Evolutionary conservation across 2,113 vertebrate genomes (phyloP), one percentile per base, ranked within the genome.

Genomic region (Lagopus leucura): DNA sequence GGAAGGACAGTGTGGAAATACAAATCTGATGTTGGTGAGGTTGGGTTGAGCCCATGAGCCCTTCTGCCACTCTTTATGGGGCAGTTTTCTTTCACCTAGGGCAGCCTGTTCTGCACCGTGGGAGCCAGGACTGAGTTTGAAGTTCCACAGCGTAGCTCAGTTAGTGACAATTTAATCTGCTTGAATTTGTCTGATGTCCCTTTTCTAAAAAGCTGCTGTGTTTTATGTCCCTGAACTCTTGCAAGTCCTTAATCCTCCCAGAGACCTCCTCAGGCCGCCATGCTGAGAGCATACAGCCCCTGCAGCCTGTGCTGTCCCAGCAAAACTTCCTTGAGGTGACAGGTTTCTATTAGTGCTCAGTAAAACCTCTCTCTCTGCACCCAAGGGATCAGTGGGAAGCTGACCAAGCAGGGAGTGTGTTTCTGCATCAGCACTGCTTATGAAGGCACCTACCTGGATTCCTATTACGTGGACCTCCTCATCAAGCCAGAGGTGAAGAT

Each of bases 381-480:
- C 36, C 40, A 21, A 98, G 98, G 98, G 21, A 88, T 98, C 81
- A 97, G 97, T 8, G 97, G 89, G n/a, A 97, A 97, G 69, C 48
- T 73, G 94, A 98, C 94, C 63, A 92, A 84, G 67, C 86, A 8
- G 1, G 96, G 97, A 19, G 76, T 93, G 17, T 98, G 97, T 16
- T 64, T 98, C 69, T 95, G 86, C 88, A 93, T 98, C 90, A 95
- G 52, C 91, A 98, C 98, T 0, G 97, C 98, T 50, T 98, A 97
- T 5, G 96, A 97, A 63, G 95, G 97, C 45, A 93, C 80, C 60
- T 97, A 98, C 47, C 45, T 98, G 88, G 97, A 95, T 43, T 97
- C 96, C 61, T 98, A 97, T 88, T 78, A 97, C 74, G 42, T 98
- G 84, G 95, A 98, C 43, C 84, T 98, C 36, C 45, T 89, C 48